phyloP scores from a whole-genome alignment of 1,140 invertebrate genomes.

The Drepana arcuata region DNA sequence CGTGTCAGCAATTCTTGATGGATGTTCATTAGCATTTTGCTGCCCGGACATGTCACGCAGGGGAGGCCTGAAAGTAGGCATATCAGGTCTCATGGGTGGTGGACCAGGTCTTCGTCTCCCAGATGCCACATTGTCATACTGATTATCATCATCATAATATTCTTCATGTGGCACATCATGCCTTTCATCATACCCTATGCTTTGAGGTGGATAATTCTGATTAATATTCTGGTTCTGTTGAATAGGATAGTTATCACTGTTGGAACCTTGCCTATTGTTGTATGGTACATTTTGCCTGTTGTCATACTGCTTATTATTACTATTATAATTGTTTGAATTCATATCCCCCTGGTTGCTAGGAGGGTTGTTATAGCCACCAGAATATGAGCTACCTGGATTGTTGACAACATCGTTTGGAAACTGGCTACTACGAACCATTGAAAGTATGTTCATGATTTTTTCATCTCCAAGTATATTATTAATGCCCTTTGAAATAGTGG shows the following conservation, averaged over 20 bases:
- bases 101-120: slow-evolving; percentile 3
- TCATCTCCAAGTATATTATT: slow-evolving; percentile 75
- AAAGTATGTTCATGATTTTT: slow-evolving; percentile 74
- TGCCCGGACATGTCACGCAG: slow-evolving; percentile 10
- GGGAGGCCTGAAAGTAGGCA: slow-evolving; percentile 7
- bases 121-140: slow-evolving; percentile 18
- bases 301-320: slow-evolving; percentile 16
- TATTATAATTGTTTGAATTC: too few species aligned
- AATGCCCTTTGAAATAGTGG: slow-evolving; percentile 73
- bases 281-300: slow-evolving; percentile 16
- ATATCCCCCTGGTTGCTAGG: too few species aligned
- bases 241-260: slow-evolving; percentile 11
- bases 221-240: slow-evolving; percentile 9
- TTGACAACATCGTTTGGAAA: too few species aligned
- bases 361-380: too few species aligned
- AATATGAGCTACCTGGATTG: too few species aligned
- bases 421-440: slow-evolving; percentile 56
- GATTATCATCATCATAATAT: slow-evolving; percentile 25
- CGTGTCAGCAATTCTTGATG: slow-evolving; percentile 13
- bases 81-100: slow-evolving; percentile 7
- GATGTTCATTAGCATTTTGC: slow-evolving; percentile 19
- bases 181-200: slow-evolving; percentile 13
- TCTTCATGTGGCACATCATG: slow-evolving; percentile 17
- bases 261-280: slow-evolving; percentile 18
- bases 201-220: slow-evolving; percentile 10